Conservation (phyloP, 2,797 vertebrate genomes). For the Liparis tanakae region DNA sequence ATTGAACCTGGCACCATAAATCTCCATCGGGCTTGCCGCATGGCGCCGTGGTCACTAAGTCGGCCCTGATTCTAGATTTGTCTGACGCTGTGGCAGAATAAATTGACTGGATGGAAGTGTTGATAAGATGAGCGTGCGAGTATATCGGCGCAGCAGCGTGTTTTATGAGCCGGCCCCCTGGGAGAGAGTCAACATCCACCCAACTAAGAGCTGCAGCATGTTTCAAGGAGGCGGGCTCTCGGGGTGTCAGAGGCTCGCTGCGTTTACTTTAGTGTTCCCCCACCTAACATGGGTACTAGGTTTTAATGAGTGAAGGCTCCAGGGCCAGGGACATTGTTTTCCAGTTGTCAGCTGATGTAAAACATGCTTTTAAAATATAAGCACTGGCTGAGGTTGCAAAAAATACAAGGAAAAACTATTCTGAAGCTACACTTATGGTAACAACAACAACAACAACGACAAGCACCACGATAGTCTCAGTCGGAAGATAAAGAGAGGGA, state of each 20-base stretch:
- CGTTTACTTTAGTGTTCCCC: conserved; percentile 45
- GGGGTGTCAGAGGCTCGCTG: conserved; percentile 16
- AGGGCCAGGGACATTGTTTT: conserved; percentile 42
- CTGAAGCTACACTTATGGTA: conserved; percentile 46
- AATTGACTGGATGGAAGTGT: conserved; percentile 15
- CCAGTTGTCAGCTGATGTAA: conserved; percentile 44
- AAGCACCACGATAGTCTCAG: conserved; percentile 8
- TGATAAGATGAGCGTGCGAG: neutral
- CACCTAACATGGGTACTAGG: conserved; percentile 45
- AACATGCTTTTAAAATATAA: conserved; percentile 58
- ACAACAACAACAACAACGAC: conserved; percentile 38
- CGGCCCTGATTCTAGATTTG: neutral
- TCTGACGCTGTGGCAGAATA: conserved; percentile 18
- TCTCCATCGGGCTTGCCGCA: neutral
- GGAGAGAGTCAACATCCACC: conserved; percentile 12
- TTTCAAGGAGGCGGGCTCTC: conserved; percentile 43
- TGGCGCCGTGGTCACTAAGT: neutral
- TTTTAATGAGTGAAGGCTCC: conserved; percentile 61
- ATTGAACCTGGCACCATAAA: neutral
- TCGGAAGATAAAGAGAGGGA: conserved; percentile 24
- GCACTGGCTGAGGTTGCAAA: conserved; percentile 25
- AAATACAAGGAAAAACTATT: conserved; percentile 8
- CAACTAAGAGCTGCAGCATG: conserved; percentile 21
- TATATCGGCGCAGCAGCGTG: conserved; percentile 20
- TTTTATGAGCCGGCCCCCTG: conserved; percentile 3